These are phyloP conservation scores for Danio aesculapii DNA, from an alignment of 2,797 vertebrate species.

Conservation along the genomic window DNA sequence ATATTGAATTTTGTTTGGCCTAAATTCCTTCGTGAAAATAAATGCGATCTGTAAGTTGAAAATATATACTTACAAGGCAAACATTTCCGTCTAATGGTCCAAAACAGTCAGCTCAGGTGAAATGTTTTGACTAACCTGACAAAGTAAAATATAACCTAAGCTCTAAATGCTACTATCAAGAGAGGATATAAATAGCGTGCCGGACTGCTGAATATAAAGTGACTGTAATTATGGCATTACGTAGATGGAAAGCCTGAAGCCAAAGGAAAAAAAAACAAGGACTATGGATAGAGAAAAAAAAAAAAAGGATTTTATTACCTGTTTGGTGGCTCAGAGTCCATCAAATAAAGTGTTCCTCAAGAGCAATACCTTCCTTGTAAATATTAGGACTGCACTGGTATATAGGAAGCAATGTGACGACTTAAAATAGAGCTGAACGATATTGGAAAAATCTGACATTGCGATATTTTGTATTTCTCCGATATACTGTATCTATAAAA, in stretches of 20 bases:
- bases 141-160: constrained; percentile 37
- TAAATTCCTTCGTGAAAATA: background rate
- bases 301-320: constrained; percentile 14
- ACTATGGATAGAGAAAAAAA: background rate
- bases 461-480: no score
- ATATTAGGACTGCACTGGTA: constrained; percentile 5
- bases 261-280: constrained; percentile 12
- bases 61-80: constrained; percentile 1
- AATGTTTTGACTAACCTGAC: constrained; percentile 35
- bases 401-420: background rate
- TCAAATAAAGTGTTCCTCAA: background rate
- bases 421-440: no score
- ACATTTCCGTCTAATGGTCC: background rate
- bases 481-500: no score
- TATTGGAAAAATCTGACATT: no score
- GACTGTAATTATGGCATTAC: constrained; percentile 40
- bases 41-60: background rate
- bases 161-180: constrained; percentile 34
- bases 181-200: constrained; percentile 30
- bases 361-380: constrained; percentile 33
- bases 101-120: constrained; percentile 29
- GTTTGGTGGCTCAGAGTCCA: background rate
- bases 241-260: constrained; percentile 35
- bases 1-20: background rate
- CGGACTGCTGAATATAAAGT: constrained; percentile 44